Evolutionary conservation across 1,140 invertebrate species (phyloP), one percentile per base, ranked within the genome.

Genomic region (Marisa cornuarietis): DNA sequence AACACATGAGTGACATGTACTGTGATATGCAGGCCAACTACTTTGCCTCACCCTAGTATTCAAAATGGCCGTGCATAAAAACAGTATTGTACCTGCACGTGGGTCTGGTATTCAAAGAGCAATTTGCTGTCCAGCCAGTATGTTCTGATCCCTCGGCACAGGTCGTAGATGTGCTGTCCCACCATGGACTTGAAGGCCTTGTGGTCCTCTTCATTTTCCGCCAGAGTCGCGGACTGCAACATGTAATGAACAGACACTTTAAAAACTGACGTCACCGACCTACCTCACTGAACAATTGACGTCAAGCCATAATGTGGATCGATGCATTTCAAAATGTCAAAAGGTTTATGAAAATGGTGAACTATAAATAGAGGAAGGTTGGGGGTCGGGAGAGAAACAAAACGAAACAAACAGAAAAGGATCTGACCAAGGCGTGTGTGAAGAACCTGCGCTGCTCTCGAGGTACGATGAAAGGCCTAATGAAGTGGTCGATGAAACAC

Each of bases 401-500:
- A 42, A 42, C 31, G 6, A 42, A 42, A 42, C 31, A 58, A 18
- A 9, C 13, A 68, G 20, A 18, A 18, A 24, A 2, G 26, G 26
- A 20, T 71, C 69, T 73, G 18, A 73, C 71, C 71, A 73, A 22
- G 18, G 71, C 24, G 71, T 73, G 71, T 8, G 71, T 73, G 71
- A 58, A 73, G 51, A 73, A 73, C 20, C 42, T 31, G 31, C 71
- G 71, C 22, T 73, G 26, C 0, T 51, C 18, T 14, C 51, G 42
- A 13, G 71, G 71, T 8, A 73, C 52, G 51, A 73, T 52, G 71
- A 73, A 73, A 54, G 71, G 71, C 22, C 31, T 4, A 52, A 73
- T n/a, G 71, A 49, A 54, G 24, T 73, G 71, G 71, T 73, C 71
- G 71, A 73, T 73, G 71, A 73, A 73, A 24, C 71, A 73, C 51